These are phyloP conservation scores for Semnopithecus entellus DNA, from an alignment of 2,113 vertebrate species.

Conservation along the genomic window DNA sequence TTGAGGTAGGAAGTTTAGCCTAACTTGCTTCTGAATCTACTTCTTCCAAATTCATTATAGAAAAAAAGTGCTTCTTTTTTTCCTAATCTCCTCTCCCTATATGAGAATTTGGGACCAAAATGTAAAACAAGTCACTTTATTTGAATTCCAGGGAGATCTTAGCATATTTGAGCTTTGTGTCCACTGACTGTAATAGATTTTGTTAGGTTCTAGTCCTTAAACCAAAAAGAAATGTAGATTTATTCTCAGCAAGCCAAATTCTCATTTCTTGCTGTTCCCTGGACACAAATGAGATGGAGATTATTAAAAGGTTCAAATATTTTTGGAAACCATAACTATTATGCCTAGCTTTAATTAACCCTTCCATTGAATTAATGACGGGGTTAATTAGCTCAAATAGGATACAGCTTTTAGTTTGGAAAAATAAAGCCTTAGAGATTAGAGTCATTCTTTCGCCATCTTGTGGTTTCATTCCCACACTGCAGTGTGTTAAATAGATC, in stretches of 20 bases:
- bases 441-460: slow-evolving; percentile 51
- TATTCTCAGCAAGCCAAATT: slow-evolving; percentile 29
- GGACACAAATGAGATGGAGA: slow-evolving; percentile 5
- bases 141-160: slow-evolving; percentile 24
- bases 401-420: neutral
- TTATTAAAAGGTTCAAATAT: slow-evolving; percentile 53
- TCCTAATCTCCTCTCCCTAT: neutral
- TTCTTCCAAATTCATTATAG: slow-evolving; percentile 31
- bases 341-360: slow-evolving; percentile 54
- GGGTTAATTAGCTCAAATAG: slow-evolving; percentile 54
- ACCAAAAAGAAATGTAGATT: slow-evolving; percentile 13
- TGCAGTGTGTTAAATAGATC: neutral
- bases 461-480: slow-evolving; percentile 50
- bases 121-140: slow-evolving; percentile 18
- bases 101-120: slow-evolving; percentile 5
- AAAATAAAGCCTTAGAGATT: neutral
- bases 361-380: slow-evolving; percentile 54
- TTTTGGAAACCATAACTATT: slow-evolving; percentile 45
- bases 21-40: neutral
- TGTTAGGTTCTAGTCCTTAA: slow-evolving; percentile 36
- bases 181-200: neutral
- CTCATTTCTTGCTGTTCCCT: neutral
- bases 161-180: neutral
- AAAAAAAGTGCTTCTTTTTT: neutral
- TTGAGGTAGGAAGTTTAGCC: neutral